phyloP scores from a whole-genome alignment of 2,888 invertebrate genomes.

The Mesochorus sp. region DNA sequence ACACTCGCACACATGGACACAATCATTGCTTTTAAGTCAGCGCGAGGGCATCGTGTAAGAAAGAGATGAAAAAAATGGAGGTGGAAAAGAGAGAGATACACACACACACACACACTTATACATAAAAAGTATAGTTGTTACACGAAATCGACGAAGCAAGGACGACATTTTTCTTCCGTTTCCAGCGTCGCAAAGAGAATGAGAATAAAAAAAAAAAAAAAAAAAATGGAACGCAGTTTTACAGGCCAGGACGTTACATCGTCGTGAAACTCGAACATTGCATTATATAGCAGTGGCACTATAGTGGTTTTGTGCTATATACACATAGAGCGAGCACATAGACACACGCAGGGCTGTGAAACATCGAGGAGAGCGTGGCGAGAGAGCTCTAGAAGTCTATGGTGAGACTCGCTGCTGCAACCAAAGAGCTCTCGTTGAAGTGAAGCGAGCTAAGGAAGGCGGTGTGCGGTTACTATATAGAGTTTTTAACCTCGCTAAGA shows the following conservation, averaged over 20 bases:
- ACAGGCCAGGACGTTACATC: constrained; percentile 51
- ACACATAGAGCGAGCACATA: background rate
- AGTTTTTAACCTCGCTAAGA: constrained; percentile 58
- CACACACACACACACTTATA: too few relatives aligned
- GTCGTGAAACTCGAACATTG: constrained; percentile 55
- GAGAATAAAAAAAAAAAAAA: constrained; percentile 10
- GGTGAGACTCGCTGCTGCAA: constrained; percentile 32
- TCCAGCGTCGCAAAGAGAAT: background rate
- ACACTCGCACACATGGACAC: constrained; percentile 11
- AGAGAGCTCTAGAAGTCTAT: constrained; percentile 35
- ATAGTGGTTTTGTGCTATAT: background rate
- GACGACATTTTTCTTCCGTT: constrained; percentile 37
- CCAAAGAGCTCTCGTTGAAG: constrained; percentile 8
- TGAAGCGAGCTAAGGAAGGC: constrained; percentile 28
- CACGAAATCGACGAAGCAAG: constrained; percentile 23
- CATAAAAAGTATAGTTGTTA: constrained; percentile 8
- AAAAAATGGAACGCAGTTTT: constrained; percentile 29
- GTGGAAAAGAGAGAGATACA: background rate
- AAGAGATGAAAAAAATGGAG: background rate
- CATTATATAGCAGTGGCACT: constrained; percentile 32
- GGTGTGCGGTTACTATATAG: constrained; percentile 3
- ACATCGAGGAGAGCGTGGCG: constrained; percentile 48
- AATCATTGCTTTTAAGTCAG: constrained; percentile 2
- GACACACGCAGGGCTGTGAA: constrained; percentile 22
- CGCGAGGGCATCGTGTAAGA: constrained; percentile 13